These are phyloP conservation scores for Picus viridis DNA, from an alignment of 2,797 vertebrate genomes.

Conservation along the genomic window DNA sequence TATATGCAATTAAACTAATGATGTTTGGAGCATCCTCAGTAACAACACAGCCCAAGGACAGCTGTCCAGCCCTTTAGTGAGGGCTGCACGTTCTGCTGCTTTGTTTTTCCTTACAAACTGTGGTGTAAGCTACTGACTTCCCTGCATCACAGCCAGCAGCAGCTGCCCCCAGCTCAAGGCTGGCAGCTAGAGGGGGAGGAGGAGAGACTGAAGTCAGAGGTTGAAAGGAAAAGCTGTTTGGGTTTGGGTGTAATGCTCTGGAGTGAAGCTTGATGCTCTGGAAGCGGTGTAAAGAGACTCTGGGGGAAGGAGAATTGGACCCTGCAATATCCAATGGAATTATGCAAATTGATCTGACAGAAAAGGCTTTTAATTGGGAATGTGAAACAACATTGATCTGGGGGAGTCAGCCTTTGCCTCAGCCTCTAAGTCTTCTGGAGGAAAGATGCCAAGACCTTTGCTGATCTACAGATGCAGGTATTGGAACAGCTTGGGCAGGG, in stretches of 20 bases:
- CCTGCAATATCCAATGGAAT: not conserved
- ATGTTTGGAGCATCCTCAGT: slow-evolving; percentile 68
- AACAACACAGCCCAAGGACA: slow-evolving; percentile 54
- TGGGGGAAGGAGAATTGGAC: not conserved
- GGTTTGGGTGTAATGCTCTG: not conserved
- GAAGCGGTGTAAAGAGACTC: not conserved
- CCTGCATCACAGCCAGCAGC: not conserved
- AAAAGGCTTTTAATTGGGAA: not conserved
- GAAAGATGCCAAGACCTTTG: not conserved
- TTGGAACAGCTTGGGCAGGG: too few species aligned
- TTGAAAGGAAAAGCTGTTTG: not conserved
- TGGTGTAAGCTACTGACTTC: not conserved
- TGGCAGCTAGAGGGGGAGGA: not conserved
- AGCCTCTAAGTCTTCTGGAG: too few species aligned
- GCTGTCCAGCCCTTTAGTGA: slow-evolving; percentile 58
- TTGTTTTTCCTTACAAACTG: not conserved
- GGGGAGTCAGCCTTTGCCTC: not conserved
- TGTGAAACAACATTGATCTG: not conserved
- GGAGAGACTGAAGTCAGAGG: not conserved
- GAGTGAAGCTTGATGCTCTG: not conserved
- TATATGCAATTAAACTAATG: slow-evolving; percentile 70
- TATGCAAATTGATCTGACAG: not conserved
- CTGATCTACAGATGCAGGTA: not conserved
- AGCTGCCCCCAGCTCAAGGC: not conserved
- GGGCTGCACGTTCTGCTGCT: not conserved